phyloP scores from a whole-genome alignment of 2,113 vertebrate species.

The Lasiurus borealis region DNA sequence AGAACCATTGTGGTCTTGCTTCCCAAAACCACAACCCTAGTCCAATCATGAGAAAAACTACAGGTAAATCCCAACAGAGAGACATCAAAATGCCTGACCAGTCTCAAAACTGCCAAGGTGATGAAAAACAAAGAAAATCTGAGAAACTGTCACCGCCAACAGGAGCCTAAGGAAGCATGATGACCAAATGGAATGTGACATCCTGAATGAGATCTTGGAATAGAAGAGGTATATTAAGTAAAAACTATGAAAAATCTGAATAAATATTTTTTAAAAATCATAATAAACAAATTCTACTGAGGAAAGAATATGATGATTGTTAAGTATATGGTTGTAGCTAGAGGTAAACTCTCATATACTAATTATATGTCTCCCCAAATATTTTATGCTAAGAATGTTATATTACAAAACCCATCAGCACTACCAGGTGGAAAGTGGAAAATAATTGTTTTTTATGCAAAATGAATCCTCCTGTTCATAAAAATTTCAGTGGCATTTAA shows the following conservation, averaged over 20 bases:
- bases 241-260: constrained; percentile 45
- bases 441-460: constrained; percentile 30
- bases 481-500: neutral
- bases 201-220: neutral
- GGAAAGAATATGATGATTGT: neutral
- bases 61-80: neutral
- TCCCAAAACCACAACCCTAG: neutral
- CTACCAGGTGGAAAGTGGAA: neutral
- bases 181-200: neutral
- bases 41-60: neutral
- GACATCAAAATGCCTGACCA: neutral
- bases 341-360: neutral
- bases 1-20: neutral
- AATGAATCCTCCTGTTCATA: neutral
- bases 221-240: neutral
- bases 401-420: neutral
- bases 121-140: neutral
- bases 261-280: neutral
- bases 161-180: neutral
- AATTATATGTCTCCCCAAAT: neutral
- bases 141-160: neutral
- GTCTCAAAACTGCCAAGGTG: neutral
- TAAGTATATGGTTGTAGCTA: neutral
- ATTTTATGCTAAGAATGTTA: neutral
- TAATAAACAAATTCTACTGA: constrained; percentile 12